phyloP scores from a whole-genome alignment of 2,888 invertebrate genomes.

The Trichogramma dendrolimi region DNA sequence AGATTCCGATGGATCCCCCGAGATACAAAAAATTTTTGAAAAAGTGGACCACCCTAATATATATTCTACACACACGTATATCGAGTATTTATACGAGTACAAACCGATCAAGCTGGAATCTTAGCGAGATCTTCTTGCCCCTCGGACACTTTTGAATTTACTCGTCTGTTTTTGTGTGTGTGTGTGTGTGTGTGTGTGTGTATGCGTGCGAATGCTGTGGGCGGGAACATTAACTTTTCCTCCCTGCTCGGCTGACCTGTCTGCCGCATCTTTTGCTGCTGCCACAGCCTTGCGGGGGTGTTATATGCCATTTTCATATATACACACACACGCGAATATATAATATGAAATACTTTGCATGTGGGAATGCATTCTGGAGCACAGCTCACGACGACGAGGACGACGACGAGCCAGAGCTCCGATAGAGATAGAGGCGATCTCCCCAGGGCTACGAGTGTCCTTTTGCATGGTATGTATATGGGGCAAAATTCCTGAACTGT shows the following conservation, averaged over 20 bases:
- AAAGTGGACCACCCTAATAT: too few species aligned
- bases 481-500: too few species aligned
- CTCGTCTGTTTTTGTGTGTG: too few species aligned
- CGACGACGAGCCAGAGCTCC: too few species aligned
- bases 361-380: slow-evolving; percentile 28
- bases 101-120: not conserved
- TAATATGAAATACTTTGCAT: slow-evolving; percentile 9
- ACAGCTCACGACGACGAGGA: too few species aligned
- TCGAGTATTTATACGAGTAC: not conserved
- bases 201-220: slow-evolving; percentile 39
- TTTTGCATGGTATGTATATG: too few species aligned
- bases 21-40: too few species aligned
- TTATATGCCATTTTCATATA: too few species aligned
- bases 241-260: slow-evolving; percentile 1
- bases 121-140: slow-evolving; percentile 8
- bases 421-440: too few species aligned
- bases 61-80: not conserved
- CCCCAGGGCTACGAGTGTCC: too few species aligned
- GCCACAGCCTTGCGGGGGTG: not conserved
- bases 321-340: not conserved
- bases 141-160: slow-evolving; percentile 10
- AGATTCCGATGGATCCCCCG: too few species aligned
- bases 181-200: slow-evolving; percentile 39
- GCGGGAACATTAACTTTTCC: slow-evolving; percentile 15
- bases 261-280: not conserved